Base-by-base conservation (phyloP, 2,113 vertebrate species). In the Caretta caretta region DNA sequence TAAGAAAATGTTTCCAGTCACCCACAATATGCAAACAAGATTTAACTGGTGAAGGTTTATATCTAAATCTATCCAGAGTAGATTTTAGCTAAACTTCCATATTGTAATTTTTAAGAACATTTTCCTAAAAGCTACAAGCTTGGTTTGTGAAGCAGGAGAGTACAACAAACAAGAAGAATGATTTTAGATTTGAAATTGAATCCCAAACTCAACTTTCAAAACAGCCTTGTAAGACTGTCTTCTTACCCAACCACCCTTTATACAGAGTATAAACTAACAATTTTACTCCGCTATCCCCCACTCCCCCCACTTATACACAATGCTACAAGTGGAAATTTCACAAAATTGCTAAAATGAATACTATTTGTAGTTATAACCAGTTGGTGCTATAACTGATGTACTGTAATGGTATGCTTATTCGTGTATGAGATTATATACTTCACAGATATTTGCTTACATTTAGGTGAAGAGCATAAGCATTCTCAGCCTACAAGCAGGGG, bases 361-460 rank as follows among this genome's bases (percentile, higher is more conserved):
- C 11, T 46, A 10, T 42, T 57, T 1, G 6, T 10, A 35, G 3
- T 56, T 53, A 92, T 42, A 42, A 2, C 42, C 42, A 42, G 5
- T 42, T 42, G 42, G 42, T 42, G 42, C 42, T 5, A 42, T 42
- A 42, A 42, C 42, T 42, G 42, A 42, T 42, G 42, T 42, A 42
- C 42, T 42, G 42, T 42, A 42, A 42, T 42, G 42, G 42, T 24
- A 31, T 2, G 46, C 49, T 93, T 51, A 80, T 51, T 27, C 9
- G 84, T 83, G 51, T 2, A 4, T 19, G 6, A 72, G 27, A 88
- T 16, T 46, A 86, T 42, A 31, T 72, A 48, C 48, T 79, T 0
- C 27, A 14, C n/a, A 80, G 51, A 80, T 4, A 29, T 19, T 65
- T 92, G 92, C 94, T 95, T 82, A 95, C 90, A 88, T 25, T 31